Evolutionary conservation across 1,140 invertebrate genomes (phyloP), one percentile per base, ranked within the genome.

Genomic region (Drosophila lacertosa): DNA sequence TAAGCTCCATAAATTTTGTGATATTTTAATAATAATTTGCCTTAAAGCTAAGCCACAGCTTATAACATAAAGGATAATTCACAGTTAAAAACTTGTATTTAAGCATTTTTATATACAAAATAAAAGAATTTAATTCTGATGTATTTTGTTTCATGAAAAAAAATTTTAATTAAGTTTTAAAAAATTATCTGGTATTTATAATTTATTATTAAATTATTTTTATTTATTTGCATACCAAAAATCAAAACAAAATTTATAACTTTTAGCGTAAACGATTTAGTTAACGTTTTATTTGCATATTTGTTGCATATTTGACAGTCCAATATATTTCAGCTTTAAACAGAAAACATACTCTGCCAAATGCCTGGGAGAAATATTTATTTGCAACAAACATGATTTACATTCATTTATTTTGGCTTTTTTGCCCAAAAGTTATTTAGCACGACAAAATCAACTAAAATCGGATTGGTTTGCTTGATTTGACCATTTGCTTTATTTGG

Each of bases 351-450:
- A 50, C 35, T 67, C 26, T 20, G 40, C 9, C 29, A 37, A 45
- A 54, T 45, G 20, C 29, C 9, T 53, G 42, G 33, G 20, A 44
- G 16, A 63, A 53, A 54, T 47, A 47, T 29, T 16, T 18, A 32
- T 39, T 32, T 40, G 26, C 15, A 4, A 55, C 22, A 39, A 57
- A 65, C 33, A 53, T 62, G 65, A 68, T 68, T 63, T 68, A 53
- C 48, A 55, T 48, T 54, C 11, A 37, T 63, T 63, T 53, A 67
- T 67, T 59, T 58, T 45, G 39, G 39, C 24, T 32, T 53, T 68
- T 53, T 15, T 22, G 16, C 2, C n/a, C 20, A 16, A 35, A 6
- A 44, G 37, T 42, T 44, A 60, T 60, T 67, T 51, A 45, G 4
- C 44, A 26, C 22, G 16, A 57, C 15, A 26, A 29, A 20, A 47